Evolutionary conservation across 2,797 vertebrate species (phyloP).

Genomic region (Enteromius unitaeniatus): DNA sequence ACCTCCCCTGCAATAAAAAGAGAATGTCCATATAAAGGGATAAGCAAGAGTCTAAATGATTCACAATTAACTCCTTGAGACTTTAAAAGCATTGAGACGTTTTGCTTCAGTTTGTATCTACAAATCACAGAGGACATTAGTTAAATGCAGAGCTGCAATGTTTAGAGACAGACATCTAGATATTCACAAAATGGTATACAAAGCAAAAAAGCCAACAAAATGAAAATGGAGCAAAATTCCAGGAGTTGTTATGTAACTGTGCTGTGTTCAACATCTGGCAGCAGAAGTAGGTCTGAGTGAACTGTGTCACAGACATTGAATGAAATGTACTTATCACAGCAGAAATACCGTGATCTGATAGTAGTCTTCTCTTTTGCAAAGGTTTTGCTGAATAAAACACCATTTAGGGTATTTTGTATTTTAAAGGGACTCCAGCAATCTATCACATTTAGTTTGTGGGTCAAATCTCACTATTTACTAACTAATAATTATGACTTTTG

Average conservation of each 20-base stretch:
- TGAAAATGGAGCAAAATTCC: not conserved
- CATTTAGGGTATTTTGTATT: not conserved
- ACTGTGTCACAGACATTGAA: conserved; percentile 4
- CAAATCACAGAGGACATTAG: not conserved
- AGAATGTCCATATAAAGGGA: not conserved
- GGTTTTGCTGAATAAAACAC: not conserved
- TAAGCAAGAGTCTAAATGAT: not conserved
- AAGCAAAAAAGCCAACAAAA: not conserved
- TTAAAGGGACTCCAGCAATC: not conserved
- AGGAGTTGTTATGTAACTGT: conserved; percentile 20
- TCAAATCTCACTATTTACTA: not conserved
- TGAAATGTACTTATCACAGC: not conserved
- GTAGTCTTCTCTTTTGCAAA: not conserved
- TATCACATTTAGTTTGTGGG: not conserved
- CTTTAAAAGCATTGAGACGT: not conserved
- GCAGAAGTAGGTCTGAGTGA: conserved; percentile 4
- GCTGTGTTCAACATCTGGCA: conserved; percentile 23
- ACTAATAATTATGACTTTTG: not conserved
- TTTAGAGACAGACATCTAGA: not conserved
- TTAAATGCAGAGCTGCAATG: not conserved
- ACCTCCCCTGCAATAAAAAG: not conserved
- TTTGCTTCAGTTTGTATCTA: not conserved
- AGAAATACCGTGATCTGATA: not conserved
- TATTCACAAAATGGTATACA: not conserved
- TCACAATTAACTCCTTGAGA: not conserved